Evolutionary conservation across 2,113 vertebrate species (phyloP).

Genomic region (Megalops atlanticus): DNA sequence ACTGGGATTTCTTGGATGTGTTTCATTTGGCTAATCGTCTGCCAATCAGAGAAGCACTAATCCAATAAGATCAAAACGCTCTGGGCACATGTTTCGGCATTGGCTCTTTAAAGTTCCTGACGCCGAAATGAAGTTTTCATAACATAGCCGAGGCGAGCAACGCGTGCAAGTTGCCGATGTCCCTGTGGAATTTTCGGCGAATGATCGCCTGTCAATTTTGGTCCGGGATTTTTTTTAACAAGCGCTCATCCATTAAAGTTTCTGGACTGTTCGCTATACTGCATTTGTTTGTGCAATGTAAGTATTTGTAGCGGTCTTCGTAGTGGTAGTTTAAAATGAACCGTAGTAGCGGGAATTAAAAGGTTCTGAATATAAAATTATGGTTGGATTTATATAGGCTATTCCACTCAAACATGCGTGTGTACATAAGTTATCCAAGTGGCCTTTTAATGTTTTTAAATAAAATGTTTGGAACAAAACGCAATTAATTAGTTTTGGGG

Average conservation of each 20-base stretch:
- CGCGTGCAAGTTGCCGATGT: background rate
- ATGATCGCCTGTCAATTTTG: constrained; percentile 12
- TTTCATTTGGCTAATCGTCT: constrained; percentile 36
- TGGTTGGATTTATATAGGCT: background rate
- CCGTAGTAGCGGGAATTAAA: background rate
- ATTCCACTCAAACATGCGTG: background rate
- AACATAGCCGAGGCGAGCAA: constrained; percentile 12
- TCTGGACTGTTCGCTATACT: constrained; percentile 12
- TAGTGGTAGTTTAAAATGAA: background rate
- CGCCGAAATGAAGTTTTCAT: constrained; percentile 30
- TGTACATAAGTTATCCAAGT: background rate
- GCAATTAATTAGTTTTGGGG: background rate
- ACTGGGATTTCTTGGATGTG: constrained; percentile 13
- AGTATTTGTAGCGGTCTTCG: constrained; percentile 1
- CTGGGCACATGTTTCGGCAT: constrained; percentile 7
- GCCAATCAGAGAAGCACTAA: constrained; percentile 15
- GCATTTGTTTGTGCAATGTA: constrained; percentile 25
- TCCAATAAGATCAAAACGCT: constrained; percentile 9
- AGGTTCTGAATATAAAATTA: background rate
- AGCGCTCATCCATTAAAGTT: background rate
- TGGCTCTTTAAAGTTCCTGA: constrained; percentile 20
- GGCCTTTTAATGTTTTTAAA: background rate
- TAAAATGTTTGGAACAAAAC: background rate
- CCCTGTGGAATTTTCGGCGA: background rate
- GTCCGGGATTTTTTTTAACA: background rate